Percentiles rank a stretch among this genome's conserved stretches.
Evolutionary conservation across 2,797 vertebrate species (phyloP).

Genomic region (Erethizon dorsatum): DNA sequence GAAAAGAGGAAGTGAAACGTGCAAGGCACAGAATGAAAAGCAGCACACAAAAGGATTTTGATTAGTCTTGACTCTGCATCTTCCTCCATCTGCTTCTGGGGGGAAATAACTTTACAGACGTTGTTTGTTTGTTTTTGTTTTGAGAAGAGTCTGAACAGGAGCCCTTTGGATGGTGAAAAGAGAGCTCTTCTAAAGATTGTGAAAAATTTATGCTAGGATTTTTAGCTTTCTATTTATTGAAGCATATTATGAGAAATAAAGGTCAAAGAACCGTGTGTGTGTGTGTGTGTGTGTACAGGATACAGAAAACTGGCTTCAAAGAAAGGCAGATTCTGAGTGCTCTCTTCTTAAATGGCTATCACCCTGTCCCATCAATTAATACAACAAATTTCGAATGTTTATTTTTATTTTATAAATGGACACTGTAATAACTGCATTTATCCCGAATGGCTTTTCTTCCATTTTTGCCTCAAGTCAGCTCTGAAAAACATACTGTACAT

Average conservation of each 20-base stretch:
- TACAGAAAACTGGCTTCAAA: neutral
- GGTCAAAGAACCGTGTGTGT: neutral
- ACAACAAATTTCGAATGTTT: neutral
- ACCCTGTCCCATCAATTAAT: neutral
- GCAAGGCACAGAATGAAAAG: neutral
- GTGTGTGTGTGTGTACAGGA: neutral
- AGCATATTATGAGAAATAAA: neutral
- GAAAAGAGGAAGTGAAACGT: neutral
- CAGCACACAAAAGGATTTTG: slow-evolving; percentile 36
- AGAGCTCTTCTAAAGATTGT: neutral
- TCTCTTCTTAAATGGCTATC: neutral
- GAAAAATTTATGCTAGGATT: slow-evolving; percentile 26
- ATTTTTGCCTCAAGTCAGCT: neutral
- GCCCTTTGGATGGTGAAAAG: neutral
- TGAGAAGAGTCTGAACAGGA: slow-evolving; percentile 27
- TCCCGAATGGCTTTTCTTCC: neutral
- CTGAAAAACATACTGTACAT: neutral
- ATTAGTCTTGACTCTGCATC: slow-evolving; percentile 29
- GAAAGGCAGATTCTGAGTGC: neutral
- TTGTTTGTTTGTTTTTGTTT: neutral
- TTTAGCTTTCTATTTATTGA: slow-evolving; percentile 59
- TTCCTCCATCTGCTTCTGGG: slow-evolving; percentile 12
- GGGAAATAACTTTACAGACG: slow-evolving; percentile 27
- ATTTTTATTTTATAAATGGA: slow-evolving; percentile 9
- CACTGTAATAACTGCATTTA: neutral